Evolutionary conservation across 1,140 invertebrate genomes (phyloP), one percentile per base, ranked within the genome.

Genomic region (Papilio helenus): DNA sequence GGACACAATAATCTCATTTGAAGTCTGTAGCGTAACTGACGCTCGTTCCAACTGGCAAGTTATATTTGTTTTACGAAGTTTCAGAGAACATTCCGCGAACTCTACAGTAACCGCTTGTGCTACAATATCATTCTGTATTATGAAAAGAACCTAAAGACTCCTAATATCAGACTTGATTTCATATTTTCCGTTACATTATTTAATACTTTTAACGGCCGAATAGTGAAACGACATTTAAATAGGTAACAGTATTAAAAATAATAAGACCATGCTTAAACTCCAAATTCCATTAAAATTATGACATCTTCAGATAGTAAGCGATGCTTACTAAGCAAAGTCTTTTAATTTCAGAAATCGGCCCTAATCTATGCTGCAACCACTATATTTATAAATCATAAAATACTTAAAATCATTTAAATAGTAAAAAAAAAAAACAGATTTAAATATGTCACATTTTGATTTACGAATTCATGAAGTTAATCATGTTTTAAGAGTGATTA

Each of bases 41-140:
- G 51, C 42, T 74, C 72, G 44, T 76, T 76, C 20, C 29, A 76
- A 58, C 74, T 76, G 42, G 9, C 8, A 76, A 76, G 74, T 76
- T 55, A 58, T 76, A 76, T 76, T 76, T 76, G 49, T 76, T 76
- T 58, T 10, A 58, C 49, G 26, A 76, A 76, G 74, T 76, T 76
- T 51, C 20, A 51, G 44, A 74, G 20, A 20, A 49, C 23, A 51
- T 74, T 49, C 72, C 44, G 29, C 42, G 42, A 73, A 73, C 44
- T 73, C 42, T 46, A 68, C 23, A 68, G 61, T 68, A 68, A 68
- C 61, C 61, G 61, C 61, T 68, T 68, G 61, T 16, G 61, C 61
- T 29, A 16, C 23, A 68, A 68, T 68, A 34, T 68, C 14, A 68
- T 68, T 73, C 29, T 72, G 39, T 46, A 73, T 73, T 73, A 73